Base-by-base conservation (phyloP, 2,797 vertebrate species). In the Luscinia luscinia region DNA sequence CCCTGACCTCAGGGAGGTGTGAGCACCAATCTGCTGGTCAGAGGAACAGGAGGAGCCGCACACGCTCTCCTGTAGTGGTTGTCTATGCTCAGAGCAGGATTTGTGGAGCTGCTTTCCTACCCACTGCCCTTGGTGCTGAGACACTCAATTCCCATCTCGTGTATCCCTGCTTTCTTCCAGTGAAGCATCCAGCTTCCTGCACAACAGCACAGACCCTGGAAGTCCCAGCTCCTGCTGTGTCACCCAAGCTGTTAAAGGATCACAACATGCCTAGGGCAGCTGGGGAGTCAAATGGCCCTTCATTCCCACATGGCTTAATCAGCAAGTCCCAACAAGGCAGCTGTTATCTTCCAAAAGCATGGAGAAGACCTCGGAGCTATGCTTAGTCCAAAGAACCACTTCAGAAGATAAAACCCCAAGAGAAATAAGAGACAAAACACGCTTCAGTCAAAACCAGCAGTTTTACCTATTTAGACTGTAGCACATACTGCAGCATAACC, bases 291-390 rank as follows among this genome's bases (percentile, higher is more conserved):
- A 70, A 77, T 1, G 2, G n/a, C 77, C 67, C 51, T 88, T 93
- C 55, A 8, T 81, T 92, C 69, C 76, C 87, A 79, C 1, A 3
- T 0, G 0, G 5, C 49, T 68, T 46, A 72, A 77, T 55, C 51
- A 64, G 54, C 91, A 92, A 93, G 91, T 85, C 90, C 76, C 80
- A 78, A 72, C 93, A 93, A 69, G 94, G 75, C 3, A 58, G 74
- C 75, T 57, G 48, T 90, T 95, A 91, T 93, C 92, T 91, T 86
- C 83, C 72, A 75, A 81, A 94, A 55, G 28, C 61, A 30, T 10
- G 28, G 87, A 81, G 93, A 90, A 95, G 84, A 67, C 55, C 83
- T 91, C 55, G 70, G 48, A 94, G 83, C 69, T 41, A 76, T 2
- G 4, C 15, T 76, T 51, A 48, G 49, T 68, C 68, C 59, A 72